A percentile compares a stretch with the other conserved stretches of the same genome.
Evolutionary conservation across 2,797 vertebrate species (phyloP).

Genomic region (Diglossa cyanea): DNA sequence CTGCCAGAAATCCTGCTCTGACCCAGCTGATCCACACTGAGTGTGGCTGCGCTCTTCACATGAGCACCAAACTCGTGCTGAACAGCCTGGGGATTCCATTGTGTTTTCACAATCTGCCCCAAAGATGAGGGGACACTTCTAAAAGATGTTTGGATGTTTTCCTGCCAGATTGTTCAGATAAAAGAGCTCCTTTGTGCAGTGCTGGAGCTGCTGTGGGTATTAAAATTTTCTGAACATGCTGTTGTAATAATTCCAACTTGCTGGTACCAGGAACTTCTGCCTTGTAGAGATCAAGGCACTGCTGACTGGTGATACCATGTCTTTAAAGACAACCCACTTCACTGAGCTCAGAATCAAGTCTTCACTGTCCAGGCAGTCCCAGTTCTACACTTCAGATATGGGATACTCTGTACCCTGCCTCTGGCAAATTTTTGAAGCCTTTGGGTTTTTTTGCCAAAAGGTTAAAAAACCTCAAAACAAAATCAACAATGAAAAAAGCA

Average conservation of each 20-base stretch:
- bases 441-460: not conserved
- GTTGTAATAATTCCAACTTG: not conserved
- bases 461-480: not conserved
- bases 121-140: not conserved
- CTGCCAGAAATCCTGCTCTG: not conserved
- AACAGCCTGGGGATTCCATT: not conserved
- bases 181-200: not conserved
- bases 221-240: not conserved
- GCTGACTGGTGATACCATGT: not conserved
- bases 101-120: not conserved
- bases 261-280: not conserved
- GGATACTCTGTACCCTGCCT: not conserved
- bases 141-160: not conserved
- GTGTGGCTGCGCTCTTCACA: not conserved
- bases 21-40: not conserved
- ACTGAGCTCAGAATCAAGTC: not conserved
- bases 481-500: not conserved
- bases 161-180: not conserved
- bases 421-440: not conserved
- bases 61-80: accelerated
- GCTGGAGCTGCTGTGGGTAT: not conserved
- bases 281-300: not conserved
- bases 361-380: not conserved
- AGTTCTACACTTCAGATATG: not conserved
- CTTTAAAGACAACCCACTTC: not conserved